Conservation (phyloP, 2,888 invertebrate genomes). For the Oasisia sp. region DNA sequence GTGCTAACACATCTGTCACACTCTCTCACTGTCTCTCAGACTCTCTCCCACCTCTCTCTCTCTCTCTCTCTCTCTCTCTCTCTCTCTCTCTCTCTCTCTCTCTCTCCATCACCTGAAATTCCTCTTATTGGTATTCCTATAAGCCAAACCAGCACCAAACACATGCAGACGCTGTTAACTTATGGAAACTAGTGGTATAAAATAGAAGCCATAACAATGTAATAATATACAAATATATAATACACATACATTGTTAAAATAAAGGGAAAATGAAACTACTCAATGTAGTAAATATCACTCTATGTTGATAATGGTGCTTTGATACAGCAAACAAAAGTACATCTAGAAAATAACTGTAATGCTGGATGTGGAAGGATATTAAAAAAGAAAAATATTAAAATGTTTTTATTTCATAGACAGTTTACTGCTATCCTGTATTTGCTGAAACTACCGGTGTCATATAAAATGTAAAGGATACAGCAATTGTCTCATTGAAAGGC, state of each 20-base stretch:
- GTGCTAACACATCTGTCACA: no score
- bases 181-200: background rate
- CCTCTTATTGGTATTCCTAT: no score
- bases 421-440: background rate
- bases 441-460: background rate
- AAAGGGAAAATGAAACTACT: background rate
- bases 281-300: background rate
- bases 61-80: no score
- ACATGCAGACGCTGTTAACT: background rate
- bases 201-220: background rate
- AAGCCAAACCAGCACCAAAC: background rate
- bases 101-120: background rate
- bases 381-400: background rate
- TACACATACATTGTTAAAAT: background rate
- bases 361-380: background rate
- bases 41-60: background rate
- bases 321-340: background rate
- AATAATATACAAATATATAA: background rate
- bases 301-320: background rate
- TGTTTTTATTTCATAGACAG: background rate
- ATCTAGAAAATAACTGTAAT: background rate
- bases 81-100: no score
- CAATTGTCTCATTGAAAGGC: slow-evolving; percentile 24
- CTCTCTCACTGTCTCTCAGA: no score
- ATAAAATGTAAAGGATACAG: slow-evolving; percentile 19